Evolutionary conservation across 2,888 invertebrate species (phyloP).

Genomic region (Dione vanillae): DNA sequence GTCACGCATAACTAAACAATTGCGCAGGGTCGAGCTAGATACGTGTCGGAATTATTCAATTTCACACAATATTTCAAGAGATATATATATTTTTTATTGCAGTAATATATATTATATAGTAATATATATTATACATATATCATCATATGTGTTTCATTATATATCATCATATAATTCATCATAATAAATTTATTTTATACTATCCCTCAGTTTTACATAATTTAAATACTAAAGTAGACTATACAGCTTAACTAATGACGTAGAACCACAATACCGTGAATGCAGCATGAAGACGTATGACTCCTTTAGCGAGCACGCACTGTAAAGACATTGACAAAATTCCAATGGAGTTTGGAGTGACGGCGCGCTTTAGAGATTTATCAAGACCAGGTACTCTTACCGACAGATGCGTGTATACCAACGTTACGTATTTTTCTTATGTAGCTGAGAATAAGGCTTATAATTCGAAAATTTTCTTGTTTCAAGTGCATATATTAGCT

Average conservation of each 20-base stretch:
- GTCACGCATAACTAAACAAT: conserved; percentile 15
- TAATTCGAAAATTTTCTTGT: conserved; percentile 1
- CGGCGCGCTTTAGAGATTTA: conserved; percentile 52
- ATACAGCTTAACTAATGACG: conserved; percentile 50
- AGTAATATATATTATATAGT: neutral
- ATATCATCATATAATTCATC: neutral
- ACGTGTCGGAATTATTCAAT: conserved; percentile 16
- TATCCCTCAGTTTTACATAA: neutral
- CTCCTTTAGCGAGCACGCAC: conserved; percentile 61
- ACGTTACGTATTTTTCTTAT: conserved; percentile 20
- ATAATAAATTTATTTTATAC: neutral
- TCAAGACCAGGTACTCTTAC: conserved; percentile 49
- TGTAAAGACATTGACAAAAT: conserved; percentile 70
- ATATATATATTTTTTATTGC: conserved; percentile 8
- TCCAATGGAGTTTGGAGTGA: conserved; percentile 53
- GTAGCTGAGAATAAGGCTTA: conserved; percentile 17
- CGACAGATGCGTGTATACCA: neutral
- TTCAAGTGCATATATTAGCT: conserved; percentile 17
- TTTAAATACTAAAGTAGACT: neutral
- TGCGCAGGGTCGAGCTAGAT: neutral
- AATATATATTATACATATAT: no score
- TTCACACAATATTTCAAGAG: neutral
- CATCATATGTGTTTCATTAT: no score
- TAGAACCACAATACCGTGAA: conserved; percentile 65
- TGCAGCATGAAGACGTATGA: conserved; percentile 75